Evolutionary conservation across 2,888 invertebrate species (phyloP).

Genomic region (Nineta flava): DNA sequence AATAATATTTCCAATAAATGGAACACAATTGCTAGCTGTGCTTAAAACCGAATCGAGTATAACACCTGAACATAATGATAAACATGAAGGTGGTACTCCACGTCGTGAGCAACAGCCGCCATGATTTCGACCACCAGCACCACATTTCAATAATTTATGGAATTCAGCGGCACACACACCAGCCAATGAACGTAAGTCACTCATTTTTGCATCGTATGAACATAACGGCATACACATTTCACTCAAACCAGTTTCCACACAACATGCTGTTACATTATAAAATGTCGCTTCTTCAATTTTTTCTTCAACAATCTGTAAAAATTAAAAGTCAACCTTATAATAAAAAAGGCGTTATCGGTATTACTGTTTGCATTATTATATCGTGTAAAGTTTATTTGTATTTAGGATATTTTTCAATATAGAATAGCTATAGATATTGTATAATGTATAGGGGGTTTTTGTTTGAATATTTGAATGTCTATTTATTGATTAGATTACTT

Average conservation of each 20-base stretch:
- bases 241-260: constrained; percentile 50
- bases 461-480: no score
- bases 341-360: not conserved
- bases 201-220: constrained; percentile 68
- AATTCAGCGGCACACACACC: constrained; percentile 62
- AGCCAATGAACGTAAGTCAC: constrained; percentile 56
- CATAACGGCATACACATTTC: constrained; percentile 61
- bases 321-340: not conserved
- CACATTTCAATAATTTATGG: constrained; percentile 49
- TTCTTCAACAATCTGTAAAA: constrained; percentile 36
- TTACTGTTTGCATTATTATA: not conserved
- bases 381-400: no score
- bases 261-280: constrained; percentile 70
- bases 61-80: constrained; percentile 57
- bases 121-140: constrained; percentile 55
- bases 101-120: constrained; percentile 55
- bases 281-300: constrained; percentile 38
- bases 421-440: no score
- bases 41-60: constrained; percentile 39
- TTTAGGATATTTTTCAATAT: no score
- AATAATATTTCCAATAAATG: constrained; percentile 69
- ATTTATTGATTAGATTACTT: no score
- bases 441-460: no score
- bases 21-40: constrained; percentile 53
- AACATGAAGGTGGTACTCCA: constrained; percentile 52